Conservation (phyloP, 2,797 vertebrate species). For the Spinibarbus caldwelli region DNA sequence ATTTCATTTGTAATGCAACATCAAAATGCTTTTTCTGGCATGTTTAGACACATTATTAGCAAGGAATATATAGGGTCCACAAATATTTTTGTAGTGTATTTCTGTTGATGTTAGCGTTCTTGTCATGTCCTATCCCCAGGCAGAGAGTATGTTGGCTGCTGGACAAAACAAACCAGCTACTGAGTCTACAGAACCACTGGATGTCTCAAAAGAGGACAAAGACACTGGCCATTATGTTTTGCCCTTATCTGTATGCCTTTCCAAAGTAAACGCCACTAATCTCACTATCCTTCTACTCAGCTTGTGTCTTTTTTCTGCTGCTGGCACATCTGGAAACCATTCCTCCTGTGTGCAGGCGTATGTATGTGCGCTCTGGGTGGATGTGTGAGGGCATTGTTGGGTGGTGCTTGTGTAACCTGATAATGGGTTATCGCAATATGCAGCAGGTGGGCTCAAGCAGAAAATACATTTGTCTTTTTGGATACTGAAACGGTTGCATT, state of each 20-base stretch:
- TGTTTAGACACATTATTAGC: neutral
- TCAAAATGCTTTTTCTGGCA: neutral
- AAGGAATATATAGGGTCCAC: neutral
- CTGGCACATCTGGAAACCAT: conserved; percentile 46
- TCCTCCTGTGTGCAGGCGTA: conserved; percentile 22
- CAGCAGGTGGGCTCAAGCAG: conserved; percentile 37
- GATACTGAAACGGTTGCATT: conserved; percentile 5
- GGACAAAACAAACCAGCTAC: conserved; percentile 31
- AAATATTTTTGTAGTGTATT: conserved; percentile 4
- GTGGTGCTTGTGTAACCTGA: conserved; percentile 37
- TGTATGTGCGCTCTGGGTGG: neutral
- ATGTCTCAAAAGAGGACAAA: neutral
- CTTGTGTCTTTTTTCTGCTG: conserved; percentile 10
- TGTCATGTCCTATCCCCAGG: neutral
- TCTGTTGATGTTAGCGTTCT: conserved; percentile 10
- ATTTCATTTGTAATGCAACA: neutral
- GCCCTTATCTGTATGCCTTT: conserved; percentile 5
- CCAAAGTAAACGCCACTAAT: neutral
- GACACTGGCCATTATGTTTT: neutral
- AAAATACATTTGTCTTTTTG: conserved; percentile 31
- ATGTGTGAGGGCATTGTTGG: conserved; percentile 19
- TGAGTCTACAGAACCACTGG: neutral
- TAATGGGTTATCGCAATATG: conserved; percentile 34
- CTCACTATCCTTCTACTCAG: conserved; percentile 4
- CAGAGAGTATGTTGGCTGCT: conserved; percentile 7